phyloP scores from a whole-genome alignment of 1,140 invertebrate genomes.

The Acromyrmex heyeri region DNA sequence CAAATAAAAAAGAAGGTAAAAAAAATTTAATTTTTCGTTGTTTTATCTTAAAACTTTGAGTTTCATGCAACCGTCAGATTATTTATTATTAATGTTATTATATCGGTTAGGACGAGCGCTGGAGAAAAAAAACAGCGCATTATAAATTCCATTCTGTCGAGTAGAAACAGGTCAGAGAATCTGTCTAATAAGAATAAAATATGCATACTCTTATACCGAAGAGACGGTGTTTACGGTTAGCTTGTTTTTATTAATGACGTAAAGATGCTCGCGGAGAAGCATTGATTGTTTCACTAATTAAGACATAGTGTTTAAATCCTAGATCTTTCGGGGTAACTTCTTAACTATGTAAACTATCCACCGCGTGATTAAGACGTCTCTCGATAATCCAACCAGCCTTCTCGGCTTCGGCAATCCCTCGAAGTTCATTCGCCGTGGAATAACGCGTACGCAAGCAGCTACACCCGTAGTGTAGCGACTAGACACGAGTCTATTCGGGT shows the following conservation, averaged over 20 bases:
- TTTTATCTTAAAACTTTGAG: not conserved
- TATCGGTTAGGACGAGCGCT: not conserved
- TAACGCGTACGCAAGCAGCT: conserved; percentile 45
- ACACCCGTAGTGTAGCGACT: conserved; percentile 5
- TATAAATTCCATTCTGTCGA: conserved; percentile 43
- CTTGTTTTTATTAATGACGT: conserved; percentile 43
- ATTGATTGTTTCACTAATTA: conserved; percentile 52
- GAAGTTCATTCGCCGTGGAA: conserved; percentile 43
- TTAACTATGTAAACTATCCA: conserved; percentile 80
- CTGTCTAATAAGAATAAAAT: conserved; percentile 22
- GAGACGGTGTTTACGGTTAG: not conserved
- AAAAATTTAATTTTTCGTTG: not conserved
- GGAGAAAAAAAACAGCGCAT: not conserved
- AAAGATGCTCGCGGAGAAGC: not conserved
- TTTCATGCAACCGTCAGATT: not conserved
- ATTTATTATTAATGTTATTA: conserved; percentile 25
- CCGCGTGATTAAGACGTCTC: conserved; percentile 74
- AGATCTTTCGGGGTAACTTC: conserved; percentile 60
- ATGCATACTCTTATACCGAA: not conserved
- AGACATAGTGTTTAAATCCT: conserved; percentile 50
- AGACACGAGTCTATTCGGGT: conserved; percentile 24
- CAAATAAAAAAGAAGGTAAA: not conserved
- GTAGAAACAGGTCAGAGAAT: conserved; percentile 3
- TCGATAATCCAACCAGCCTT: conserved; percentile 59
- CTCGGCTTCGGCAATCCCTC: conserved; percentile 32